Conservation (phyloP, 2,113 vertebrate species). For the Pogonocichla stellata region DNA sequence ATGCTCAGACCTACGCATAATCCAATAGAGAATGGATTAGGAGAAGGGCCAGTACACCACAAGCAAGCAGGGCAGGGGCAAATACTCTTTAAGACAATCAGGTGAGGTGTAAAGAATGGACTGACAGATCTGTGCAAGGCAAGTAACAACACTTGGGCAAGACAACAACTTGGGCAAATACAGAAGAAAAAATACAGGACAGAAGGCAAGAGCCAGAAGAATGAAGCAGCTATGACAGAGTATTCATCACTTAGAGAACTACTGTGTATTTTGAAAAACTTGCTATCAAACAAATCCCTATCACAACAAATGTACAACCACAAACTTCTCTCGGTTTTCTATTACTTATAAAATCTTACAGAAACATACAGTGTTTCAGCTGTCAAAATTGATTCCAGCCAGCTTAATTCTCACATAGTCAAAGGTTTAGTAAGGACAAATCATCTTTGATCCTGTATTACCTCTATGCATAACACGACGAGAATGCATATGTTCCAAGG, state of each 20-base stretch:
- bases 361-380: background rate
- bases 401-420: background rate
- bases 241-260: background rate
- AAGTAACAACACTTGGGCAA: background rate
- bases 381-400: background rate
- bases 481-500: constrained; percentile 97
- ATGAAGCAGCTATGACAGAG: background rate
- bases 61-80: background rate
- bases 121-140: background rate
- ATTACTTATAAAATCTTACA: background rate
- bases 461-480: constrained; percentile 98
- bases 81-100: background rate
- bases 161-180: background rate
- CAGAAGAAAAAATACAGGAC: background rate
- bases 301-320: background rate
- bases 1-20: background rate
- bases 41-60: background rate
- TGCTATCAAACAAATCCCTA: background rate
- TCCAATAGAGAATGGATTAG: background rate
- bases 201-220: background rate
- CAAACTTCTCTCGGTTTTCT: background rate
- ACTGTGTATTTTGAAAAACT: background rate
- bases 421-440: background rate
- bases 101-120: background rate
- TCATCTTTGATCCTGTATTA: constrained; percentile 48